Evolutionary conservation across 2,797 vertebrate genomes (phyloP), one percentile per base, ranked within the genome.

Genomic region (Chaetodon trifasciatus): DNA sequence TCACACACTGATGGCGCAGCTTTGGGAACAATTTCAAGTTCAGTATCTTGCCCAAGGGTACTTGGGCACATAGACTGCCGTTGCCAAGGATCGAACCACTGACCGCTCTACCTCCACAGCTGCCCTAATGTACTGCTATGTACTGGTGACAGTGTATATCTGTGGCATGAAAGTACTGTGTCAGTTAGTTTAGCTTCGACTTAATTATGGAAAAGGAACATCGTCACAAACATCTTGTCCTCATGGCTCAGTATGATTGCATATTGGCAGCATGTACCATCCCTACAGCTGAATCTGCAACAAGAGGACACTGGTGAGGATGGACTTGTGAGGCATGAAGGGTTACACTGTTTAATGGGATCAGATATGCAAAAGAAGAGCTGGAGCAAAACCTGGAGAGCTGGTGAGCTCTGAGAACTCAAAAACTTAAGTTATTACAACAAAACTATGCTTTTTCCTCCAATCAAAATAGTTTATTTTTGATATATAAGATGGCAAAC

Each of bases 321-420:
- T 12, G 2, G 37, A 57, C 32, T 4, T 32, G 17, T 35, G 21
- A 53, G 21, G 19, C 63, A 47, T 32, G 53, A 9, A 47, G 15
- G 8, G 40, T 32, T 60, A 0, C 17, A 6, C 28, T n/a, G 42
- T 58, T 47, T 44, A 64, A 56, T 68, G 58, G 35, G 58, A 70
- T 64, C 40, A 65, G 46, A 32, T 73, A 39, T 60, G 60, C 21
- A 49, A 0, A 35, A 23, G 23, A 49, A 28, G 17, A 65, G 47
- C 68, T 15, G 19, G 0, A 55, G 28, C 46, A 46, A 19, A 76
- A 52, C 60, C 19, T 10, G 19, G 60, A 49, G 47, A 67, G 8
- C 56, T 35, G 46, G 16, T 70, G 61, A 44, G 44, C 17, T 39
- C 37, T 35, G 53, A 65, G 23, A 67, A 40, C 49, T 58, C 57